Base-by-base conservation (phyloP, 2,797 vertebrate species). In the Phalloptychus januarius region DNA sequence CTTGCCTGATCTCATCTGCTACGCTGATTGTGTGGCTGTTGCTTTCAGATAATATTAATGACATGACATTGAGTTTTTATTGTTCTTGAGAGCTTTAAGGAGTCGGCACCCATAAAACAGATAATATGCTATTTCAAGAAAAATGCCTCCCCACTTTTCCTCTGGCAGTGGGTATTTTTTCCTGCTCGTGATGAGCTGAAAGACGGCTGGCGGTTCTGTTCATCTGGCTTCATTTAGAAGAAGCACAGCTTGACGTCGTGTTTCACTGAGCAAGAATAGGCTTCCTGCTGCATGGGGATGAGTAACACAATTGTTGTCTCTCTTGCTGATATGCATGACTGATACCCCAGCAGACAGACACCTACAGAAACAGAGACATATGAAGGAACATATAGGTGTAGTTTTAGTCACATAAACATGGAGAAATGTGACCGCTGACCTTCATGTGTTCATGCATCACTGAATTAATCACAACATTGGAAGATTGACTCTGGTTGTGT, bases 401-500 rank as follows among this genome's bases (percentile, higher is more conserved):
- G 75, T 33, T n/a, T 90, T 79, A 86, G 85, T 86, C 80, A 84
- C 40, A 46, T 45, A 83, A 71, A 74, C 74, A 58, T 79, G 84
- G 79, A 80, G 83, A 82, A 46, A 84, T 76, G 79, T 87, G 80
- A 70, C 88, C 82, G 83, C 79, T 56, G 71, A 78, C 79, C 58
- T 83, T 69, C 86, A 84, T 86, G 86, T 84, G 86, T 86, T 86
- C 77, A 78, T 91, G 84, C 85, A 76, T 90, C 86, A 87, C 13
- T 85, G 81, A 77, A 85, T 90, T 90, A 82, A 85, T 90, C 87
- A 90, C 50, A 48, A 90, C 56, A 46, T 50, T 72, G 74, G 70
- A 85, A 71, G 81, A 86, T 77, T 48, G 76, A 78, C 69, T 67
- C 44, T 33, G n/a, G n/a, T n/a, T n/a, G 11, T 28, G 18, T 28